Base-by-base conservation (phyloP, 53 echinoderm and acorn worm species). In the Echinarachnius parma region DNA sequence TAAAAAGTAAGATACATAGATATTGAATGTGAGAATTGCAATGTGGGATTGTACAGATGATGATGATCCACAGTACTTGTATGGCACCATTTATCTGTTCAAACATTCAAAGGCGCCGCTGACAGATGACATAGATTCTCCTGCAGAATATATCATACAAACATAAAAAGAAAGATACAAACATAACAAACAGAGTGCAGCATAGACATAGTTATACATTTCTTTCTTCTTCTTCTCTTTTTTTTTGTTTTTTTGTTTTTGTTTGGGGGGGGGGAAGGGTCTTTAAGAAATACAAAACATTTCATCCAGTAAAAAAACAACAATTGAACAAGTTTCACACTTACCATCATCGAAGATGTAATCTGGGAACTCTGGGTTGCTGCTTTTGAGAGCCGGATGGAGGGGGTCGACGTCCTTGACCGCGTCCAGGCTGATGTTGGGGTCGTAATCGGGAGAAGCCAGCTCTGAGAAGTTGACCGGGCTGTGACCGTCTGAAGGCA, bases 391-490 rank as follows among this genome's bases (percentile, higher is more conserved):
- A 3, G 79, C 66, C 1, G 63, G 75, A 33, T 75, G 75, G 16
- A 61, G 57, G 18, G 66, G 46, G 22, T 79, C 80, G 8, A 82
- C 81, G 32, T 93, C 89, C 57, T 82, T 92, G 53, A 93, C 53
- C 4, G 76, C 61, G 31, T 94, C 90, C 33, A 94, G 64, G 35
- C 75, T 87, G 63, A 94, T 65, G 36, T 94, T 81, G 28, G 90
- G 90, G 52, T 90, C 90, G 16, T 87, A 92, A 65, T 92, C 92
- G 0, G 87, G 60, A 11, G 92, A 92, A 21, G 92, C 88, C 23
- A 92, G 81, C 63, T 92, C 88, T 24, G 92, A 72, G 20, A 92
- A 84, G 67, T 85, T 89, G 28, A 88, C 64, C 16, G 74, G 78
- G 61, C 53, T 63, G 30, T 82, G 56, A 31, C 65, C 61, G 21